Evolutionary conservation across 2,888 invertebrate species (phyloP).

Genomic region (Cephus rjabovi): DNA sequence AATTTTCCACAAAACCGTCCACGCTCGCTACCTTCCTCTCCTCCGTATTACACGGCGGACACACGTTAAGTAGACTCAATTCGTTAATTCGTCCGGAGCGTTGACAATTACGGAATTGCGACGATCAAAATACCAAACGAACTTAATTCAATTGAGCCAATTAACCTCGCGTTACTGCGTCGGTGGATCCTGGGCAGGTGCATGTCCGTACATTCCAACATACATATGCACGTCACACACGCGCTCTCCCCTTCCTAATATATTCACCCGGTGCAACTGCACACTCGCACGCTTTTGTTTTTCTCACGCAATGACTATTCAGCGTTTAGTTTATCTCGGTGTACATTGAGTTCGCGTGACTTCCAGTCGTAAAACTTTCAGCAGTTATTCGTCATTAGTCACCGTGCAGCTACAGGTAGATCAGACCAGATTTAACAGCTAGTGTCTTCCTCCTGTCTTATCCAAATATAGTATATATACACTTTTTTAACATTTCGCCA

Average conservation of each 20-base stretch:
- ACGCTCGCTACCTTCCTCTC: not conserved
- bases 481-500: not conserved
- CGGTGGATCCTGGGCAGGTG: not conserved
- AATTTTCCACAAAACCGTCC: not conserved
- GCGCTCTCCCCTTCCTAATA: not conserved
- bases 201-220: not conserved
- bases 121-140: conserved; percentile 50
- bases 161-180: conserved; percentile 35
- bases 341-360: not conserved
- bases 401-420: not conserved
- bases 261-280: not conserved
- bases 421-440: not conserved
- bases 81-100: conserved; percentile 55
- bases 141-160: conserved; percentile 62
- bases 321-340: not conserved
- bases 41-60: not conserved
- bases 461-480: too few species aligned
- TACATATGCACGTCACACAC: not conserved
- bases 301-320: not conserved
- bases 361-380: not conserved
- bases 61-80: conserved; percentile 51
- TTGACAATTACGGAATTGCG: conserved; percentile 57
- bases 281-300: not conserved
- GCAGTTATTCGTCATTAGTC: not conserved
- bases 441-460: not conserved